Percentiles rank a stretch among this genome's conserved stretches.
phyloP scores from a whole-genome alignment of 1,140 invertebrate species.

The Drosophila serrata region DNA sequence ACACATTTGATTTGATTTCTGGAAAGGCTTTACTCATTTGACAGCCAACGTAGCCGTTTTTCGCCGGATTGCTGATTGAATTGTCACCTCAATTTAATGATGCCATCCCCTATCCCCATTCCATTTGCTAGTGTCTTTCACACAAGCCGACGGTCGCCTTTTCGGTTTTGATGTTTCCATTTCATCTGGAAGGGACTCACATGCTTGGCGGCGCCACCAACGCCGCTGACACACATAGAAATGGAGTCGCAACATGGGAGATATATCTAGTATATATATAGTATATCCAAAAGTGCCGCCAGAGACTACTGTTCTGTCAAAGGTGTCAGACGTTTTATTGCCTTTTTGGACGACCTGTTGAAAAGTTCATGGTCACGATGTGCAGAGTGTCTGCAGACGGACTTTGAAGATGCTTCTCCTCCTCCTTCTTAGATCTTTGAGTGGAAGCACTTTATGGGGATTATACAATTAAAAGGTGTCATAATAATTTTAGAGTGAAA shows the following conservation, averaged over 20 bases:
- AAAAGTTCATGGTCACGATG: conserved; percentile 75
- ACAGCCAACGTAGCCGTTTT: conserved; percentile 44
- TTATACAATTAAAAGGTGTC: conserved; percentile 27
- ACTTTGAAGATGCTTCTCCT: conserved; percentile 32
- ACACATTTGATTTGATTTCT: conserved; percentile 82
- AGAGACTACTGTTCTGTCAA: conserved; percentile 48
- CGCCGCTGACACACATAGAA: conserved; percentile 48
- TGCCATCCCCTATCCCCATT: conserved; percentile 19
- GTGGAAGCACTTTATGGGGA: conserved; percentile 3
- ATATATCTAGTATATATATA: conserved; percentile 3
- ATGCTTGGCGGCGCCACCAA: conserved; percentile 57
- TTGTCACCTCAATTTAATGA: conserved; percentile 79
- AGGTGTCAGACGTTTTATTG: conserved; percentile 81
- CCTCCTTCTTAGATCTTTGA: conserved; percentile 28
- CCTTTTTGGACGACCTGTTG: conserved; percentile 70
- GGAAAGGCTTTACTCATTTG: conserved; percentile 68
- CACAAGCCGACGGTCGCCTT: conserved; percentile 33
- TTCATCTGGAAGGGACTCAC: conserved; percentile 31
- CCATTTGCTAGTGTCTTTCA: conserved; percentile 35
- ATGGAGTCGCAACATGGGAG: conserved; percentile 7
- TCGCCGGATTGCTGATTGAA: conserved; percentile 75
- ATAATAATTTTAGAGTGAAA: not conserved
- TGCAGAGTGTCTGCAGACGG: conserved; percentile 3
- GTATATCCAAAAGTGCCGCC: conserved; percentile 22
- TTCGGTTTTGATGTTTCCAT: conserved; percentile 63